phyloP scores from a whole-genome alignment of 2,797 vertebrate species.

The Typhlichthys subterraneus region DNA sequence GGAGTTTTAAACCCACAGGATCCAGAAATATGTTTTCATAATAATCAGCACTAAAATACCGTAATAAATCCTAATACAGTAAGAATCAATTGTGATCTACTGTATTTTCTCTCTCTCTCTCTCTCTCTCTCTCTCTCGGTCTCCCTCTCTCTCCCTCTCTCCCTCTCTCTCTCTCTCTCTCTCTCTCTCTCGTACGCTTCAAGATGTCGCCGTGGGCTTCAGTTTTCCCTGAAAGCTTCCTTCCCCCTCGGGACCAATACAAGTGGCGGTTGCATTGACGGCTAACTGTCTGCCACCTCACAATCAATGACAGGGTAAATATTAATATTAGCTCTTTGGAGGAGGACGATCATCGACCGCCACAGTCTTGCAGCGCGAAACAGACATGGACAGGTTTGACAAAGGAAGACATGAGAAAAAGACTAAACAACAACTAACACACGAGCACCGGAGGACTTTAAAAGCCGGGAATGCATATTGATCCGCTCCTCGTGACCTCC shows the following conservation, averaged over 20 bases:
- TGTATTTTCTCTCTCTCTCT: slow-evolving; percentile 59
- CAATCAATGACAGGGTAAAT: slow-evolving; percentile 62
- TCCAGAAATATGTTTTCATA: slow-evolving; percentile 61
- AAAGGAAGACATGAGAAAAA: slow-evolving; percentile 33
- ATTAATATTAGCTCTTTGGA: slow-evolving; percentile 56
- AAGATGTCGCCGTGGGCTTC: slow-evolving; percentile 6
- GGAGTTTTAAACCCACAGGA: slow-evolving; percentile 24
- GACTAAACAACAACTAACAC: not conserved
- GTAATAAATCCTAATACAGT: slow-evolving; percentile 67
- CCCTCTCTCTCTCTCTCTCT: slow-evolving; percentile 1
- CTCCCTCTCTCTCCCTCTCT: slow-evolving; percentile 6
- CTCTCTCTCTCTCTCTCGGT: slow-evolving; percentile 13
- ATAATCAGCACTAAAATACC: slow-evolving; percentile 48
- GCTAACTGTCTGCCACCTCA: slow-evolving; percentile 53
- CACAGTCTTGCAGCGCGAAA: slow-evolving; percentile 23
- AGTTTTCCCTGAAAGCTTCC: slow-evolving; percentile 27
- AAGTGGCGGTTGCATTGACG: slow-evolving; percentile 52
- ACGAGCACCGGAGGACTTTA: too few relatives aligned
- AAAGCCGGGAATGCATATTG: too few relatives aligned
- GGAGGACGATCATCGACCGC: slow-evolving; percentile 49
- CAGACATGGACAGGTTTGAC: slow-evolving; percentile 16
- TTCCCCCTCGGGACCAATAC: slow-evolving; percentile 48
- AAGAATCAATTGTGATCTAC: slow-evolving; percentile 62
- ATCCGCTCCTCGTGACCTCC: too few relatives aligned
- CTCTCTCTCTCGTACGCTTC: not conserved